A percentile compares a stretch with the other conserved stretches of the same genome.
Evolutionary conservation across 2,888 invertebrate genomes (phyloP).

Genomic region (Agrotis exclamationis): DNA sequence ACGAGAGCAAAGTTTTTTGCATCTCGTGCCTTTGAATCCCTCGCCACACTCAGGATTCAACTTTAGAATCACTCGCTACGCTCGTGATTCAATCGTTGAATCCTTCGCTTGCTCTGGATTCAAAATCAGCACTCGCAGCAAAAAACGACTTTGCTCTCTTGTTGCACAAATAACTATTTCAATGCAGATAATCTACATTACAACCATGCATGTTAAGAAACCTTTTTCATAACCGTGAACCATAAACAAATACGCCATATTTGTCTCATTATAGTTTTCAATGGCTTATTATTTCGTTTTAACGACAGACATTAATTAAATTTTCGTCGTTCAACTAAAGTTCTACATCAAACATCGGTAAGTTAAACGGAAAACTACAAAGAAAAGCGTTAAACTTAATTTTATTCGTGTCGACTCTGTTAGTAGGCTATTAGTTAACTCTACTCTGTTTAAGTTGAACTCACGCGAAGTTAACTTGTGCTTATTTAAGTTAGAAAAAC

Average conservation of each 20-base stretch:
- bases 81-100: too few relatives aligned
- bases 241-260: conserved; percentile 25
- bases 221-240: conserved; percentile 1
- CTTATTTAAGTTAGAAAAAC: conserved; percentile 54
- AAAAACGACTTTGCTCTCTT: too few relatives aligned
- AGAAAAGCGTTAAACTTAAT: conserved; percentile 65
- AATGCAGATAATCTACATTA: background rate
- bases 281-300: conserved; percentile 14
- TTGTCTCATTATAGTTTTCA: conserved; percentile 18
- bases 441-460: conserved; percentile 59
- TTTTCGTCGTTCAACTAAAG: conserved; percentile 39
- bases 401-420: conserved; percentile 70
- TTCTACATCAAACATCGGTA: conserved; percentile 29
- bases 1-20: too few relatives aligned
- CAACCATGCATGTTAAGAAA: background rate
- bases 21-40: too few relatives aligned
- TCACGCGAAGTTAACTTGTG: conserved; percentile 68
- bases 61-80: too few relatives aligned
- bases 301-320: conserved; percentile 10
- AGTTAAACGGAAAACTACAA: conserved; percentile 45
- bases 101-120: too few relatives aligned
- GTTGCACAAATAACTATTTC: too few relatives aligned
- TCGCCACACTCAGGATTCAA: too few relatives aligned
- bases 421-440: conserved; percentile 73
- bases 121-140: too few relatives aligned